Evolutionary conservation across 2,888 invertebrate species (phyloP).

Genomic region (Clitarchus hookeri): DNA sequence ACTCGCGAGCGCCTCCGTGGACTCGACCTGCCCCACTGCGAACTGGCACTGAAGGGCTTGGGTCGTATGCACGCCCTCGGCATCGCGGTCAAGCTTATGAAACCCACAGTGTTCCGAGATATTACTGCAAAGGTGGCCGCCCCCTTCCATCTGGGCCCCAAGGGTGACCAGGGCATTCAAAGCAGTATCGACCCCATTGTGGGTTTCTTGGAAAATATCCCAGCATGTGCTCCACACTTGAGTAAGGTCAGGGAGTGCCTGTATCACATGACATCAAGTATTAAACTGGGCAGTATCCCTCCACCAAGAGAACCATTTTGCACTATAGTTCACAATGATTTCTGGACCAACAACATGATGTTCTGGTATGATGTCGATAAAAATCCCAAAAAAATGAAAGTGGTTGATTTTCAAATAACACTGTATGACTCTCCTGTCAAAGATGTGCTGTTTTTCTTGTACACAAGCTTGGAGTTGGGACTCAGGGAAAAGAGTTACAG

Average conservation of each 20-base stretch:
- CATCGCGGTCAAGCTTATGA: constrained; percentile 59
- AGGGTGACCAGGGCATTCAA: not conserved
- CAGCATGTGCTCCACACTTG: not conserved
- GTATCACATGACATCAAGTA: not conserved
- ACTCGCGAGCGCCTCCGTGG: constrained; percentile 58
- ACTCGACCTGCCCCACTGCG: constrained; percentile 58
- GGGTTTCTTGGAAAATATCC: not conserved
- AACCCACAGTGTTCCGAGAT: constrained; percentile 55
- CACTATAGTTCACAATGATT: constrained; percentile 61
- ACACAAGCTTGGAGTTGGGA: constrained; percentile 57
- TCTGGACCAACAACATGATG: constrained; percentile 67
- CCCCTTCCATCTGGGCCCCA: not conserved
- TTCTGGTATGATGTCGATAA: constrained; percentile 55
- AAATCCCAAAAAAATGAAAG: constrained; percentile 57
- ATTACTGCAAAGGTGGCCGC: constrained; percentile 31
- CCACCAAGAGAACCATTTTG: constrained; percentile 55
- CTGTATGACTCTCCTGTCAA: constrained; percentile 58
- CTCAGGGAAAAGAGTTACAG: constrained; percentile 56
- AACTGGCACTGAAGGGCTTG: constrained; percentile 56
- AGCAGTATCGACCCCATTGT: not conserved
- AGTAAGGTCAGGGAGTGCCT: not conserved
- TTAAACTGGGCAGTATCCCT: not conserved
- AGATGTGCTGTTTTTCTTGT: constrained; percentile 63
- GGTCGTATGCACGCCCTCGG: constrained; percentile 65
- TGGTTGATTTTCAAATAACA: constrained; percentile 64